phyloP scores from a whole-genome alignment of 1,140 invertebrate species.

The Magallana gigas region DNA sequence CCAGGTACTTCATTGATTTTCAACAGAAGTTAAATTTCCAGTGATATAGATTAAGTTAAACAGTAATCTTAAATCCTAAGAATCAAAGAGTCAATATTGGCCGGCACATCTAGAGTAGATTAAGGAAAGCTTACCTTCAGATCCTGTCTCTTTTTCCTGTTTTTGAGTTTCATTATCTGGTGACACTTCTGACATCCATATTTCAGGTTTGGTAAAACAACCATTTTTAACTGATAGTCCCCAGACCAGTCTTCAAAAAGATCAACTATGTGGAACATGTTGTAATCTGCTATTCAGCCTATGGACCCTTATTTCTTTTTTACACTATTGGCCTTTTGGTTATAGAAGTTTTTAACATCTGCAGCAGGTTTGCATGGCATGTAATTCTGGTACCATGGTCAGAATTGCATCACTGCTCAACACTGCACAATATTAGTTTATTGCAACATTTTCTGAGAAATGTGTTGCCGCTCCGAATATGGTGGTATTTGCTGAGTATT shows the following conservation, averaged over 20 bases:
- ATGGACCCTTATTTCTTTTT: background rate
- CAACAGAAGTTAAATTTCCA: too few species aligned
- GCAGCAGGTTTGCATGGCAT: too few species aligned
- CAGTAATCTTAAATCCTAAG: too few species aligned
- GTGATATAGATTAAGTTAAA: too few species aligned
- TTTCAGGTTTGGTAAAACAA: constrained; percentile 20
- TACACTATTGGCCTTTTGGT: background rate
- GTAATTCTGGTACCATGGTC: too few species aligned
- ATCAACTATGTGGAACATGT: constrained; percentile 14
- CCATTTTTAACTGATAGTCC: background rate
- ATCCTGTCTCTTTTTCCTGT: background rate
- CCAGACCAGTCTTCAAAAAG: background rate
- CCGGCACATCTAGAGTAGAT: too few species aligned
- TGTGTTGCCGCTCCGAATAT: background rate
- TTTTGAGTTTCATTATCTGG: constrained; percentile 34
- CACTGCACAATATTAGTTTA: too few species aligned
- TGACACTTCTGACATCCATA: constrained; percentile 32
- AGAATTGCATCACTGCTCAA: too few species aligned
- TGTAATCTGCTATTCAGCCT: background rate
- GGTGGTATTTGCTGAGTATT: background rate
- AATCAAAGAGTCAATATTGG: too few species aligned
- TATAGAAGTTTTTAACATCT: background rate
- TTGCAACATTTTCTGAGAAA: too few species aligned
- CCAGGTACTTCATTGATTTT: too few species aligned
- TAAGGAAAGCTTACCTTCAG: background rate